Evolutionary conservation across 2,797 vertebrate genomes (phyloP), one percentile per base, ranked within the genome.

Genomic region (Cottoperca gobio): DNA sequence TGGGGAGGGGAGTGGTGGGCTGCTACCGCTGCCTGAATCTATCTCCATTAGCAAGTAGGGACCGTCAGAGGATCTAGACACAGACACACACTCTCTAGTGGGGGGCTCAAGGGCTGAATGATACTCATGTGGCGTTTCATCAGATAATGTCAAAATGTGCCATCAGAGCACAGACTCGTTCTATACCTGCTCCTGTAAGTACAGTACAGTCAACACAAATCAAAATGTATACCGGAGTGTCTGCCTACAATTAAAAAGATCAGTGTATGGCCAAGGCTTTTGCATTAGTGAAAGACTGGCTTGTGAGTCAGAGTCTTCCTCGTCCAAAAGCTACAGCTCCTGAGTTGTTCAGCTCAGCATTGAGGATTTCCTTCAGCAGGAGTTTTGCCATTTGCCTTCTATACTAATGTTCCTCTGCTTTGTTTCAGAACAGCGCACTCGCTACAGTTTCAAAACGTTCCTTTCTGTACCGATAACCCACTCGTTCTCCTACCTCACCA

Each of bases 21-120:
- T 75, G 74, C 54, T 24, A 40, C 62, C 61, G 75, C 76, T 69
- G 80, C 76, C 81, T 88, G 78, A 80, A 93, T 93, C 87, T 59
- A 86, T 93, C 92, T 94, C 92, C 89, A 93, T 94, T 93, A 93
- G 87, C 71, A 68, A 81, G 78, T 74, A 69, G 42, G 63, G 86
- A 86, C 78, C 88, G 86, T 89, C 82, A 84, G 82, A 89, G 86
- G 86, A 88, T 82, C 69, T 82, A 86, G 28, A 81, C 73, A 52
- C 66, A 79, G 65, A 85, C 73, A 64, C 73, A 69, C 70, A 40
- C 49, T 79, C 78, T 76, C 79, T 45, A 58, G 71, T 60, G 79
- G 76, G 75, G 62, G 72, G 70, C 75, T 76, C 49, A 58, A 68
- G 75, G 63, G 68, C 81, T 79, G 82, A 88, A 67, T 71, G 83